These are phyloP conservation scores for Sphaerophoria taeniata DNA, from an alignment of 2,888 invertebrate genomes.

Conservation along the genomic window DNA sequence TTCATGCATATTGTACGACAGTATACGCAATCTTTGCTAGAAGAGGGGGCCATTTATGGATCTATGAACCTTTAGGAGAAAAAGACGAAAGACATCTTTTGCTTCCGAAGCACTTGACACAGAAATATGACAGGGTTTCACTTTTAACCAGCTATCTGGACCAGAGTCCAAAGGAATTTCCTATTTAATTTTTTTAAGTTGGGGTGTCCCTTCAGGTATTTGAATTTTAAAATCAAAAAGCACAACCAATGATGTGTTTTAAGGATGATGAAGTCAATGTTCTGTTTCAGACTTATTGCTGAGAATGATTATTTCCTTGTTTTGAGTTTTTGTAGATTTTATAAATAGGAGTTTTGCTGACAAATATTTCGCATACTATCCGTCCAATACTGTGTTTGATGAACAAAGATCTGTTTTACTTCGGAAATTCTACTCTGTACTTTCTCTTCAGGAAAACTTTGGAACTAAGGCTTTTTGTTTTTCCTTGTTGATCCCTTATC, in stretches of 20 bases:
- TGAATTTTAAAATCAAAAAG: slow-evolving; percentile 51
- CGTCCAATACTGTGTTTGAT: too few relatives aligned
- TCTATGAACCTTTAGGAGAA: not conserved
- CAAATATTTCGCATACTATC: too few relatives aligned
- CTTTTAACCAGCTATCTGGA: not conserved
- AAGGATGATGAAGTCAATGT: slow-evolving; percentile 14
- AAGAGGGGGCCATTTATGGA: not conserved
- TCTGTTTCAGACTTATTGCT: slow-evolving; percentile 37
- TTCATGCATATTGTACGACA: not conserved
- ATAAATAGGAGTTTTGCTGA: too few relatives aligned
- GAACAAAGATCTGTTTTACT: too few relatives aligned
- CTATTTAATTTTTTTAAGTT: not conserved
- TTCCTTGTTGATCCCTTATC: too few relatives aligned
- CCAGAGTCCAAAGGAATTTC: slow-evolving; percentile 27
- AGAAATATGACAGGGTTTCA: slow-evolving; percentile 47
- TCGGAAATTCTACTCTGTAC: too few relatives aligned
- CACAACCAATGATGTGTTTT: slow-evolving; percentile 47
- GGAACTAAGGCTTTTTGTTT: too few relatives aligned
- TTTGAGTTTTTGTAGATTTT: not conserved
- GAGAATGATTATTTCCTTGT: not conserved
- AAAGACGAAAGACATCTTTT: slow-evolving; percentile 17
- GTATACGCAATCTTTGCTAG: slow-evolving; percentile 2
- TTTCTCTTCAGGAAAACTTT: too few relatives aligned
- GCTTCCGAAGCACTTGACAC: slow-evolving; percentile 40
- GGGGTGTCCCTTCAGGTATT: too few relatives aligned